phyloP scores from a whole-genome alignment of 2,113 vertebrate genomes.

The Dipodomys merriami region DNA sequence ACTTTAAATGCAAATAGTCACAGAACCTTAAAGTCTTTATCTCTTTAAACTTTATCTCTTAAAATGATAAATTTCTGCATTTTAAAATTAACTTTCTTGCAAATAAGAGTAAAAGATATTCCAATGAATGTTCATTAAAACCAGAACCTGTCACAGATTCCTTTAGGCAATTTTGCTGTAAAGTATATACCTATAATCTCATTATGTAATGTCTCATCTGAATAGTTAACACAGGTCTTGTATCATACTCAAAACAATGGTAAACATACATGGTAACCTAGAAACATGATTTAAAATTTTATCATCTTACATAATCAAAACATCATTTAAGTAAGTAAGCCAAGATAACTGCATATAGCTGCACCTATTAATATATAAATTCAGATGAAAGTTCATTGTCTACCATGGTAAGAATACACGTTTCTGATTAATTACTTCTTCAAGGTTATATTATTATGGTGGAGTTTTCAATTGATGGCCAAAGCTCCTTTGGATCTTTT shows the following conservation, averaged over 20 bases:
- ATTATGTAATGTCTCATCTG: constrained; percentile 68
- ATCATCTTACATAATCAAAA: constrained; percentile 74
- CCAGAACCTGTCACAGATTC: constrained; percentile 35
- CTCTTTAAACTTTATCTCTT: neutral
- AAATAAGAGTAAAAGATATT: constrained; percentile 2
- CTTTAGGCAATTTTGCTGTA: constrained; percentile 32
- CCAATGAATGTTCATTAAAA: constrained; percentile 47
- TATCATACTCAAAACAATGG: constrained; percentile 82
- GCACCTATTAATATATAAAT: constrained; percentile 32
- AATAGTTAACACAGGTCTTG: constrained; percentile 80
- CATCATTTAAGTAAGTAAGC: constrained; percentile 62
- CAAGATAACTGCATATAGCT: constrained; percentile 39
- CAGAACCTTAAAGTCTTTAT: neutral
- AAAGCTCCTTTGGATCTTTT: constrained; percentile 42
- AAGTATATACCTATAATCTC: constrained; percentile 76
- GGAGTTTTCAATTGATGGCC: constrained; percentile 23
- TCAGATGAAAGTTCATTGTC: constrained; percentile 31
- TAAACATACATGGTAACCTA: constrained; percentile 84
- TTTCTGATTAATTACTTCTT: constrained; percentile 28
- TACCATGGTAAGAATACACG: neutral
- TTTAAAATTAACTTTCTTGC: constrained; percentile 14
- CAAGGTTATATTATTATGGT: neutral
- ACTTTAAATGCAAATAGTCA: neutral
- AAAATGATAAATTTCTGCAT: neutral
- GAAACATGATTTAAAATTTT: constrained; percentile 80